These are phyloP conservation scores for Chalcosyrphus nemorum DNA, from an alignment of 2,888 invertebrate species.

Conservation along the genomic window DNA sequence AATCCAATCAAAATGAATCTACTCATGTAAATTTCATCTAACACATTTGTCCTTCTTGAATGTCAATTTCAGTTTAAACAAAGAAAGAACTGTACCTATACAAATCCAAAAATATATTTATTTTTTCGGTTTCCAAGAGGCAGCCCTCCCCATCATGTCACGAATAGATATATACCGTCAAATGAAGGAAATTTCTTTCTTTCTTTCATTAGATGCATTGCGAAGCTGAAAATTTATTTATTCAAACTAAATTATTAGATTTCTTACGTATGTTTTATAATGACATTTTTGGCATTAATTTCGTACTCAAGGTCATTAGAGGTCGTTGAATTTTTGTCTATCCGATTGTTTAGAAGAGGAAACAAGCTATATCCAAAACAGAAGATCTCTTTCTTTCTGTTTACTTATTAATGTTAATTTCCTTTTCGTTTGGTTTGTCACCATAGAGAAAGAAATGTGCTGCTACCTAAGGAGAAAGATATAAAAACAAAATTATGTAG, in stretches of 20 bases:
- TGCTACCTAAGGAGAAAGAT: neutral
- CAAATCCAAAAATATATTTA: constrained; percentile 45
- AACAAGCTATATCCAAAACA: neutral
- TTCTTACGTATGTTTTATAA: neutral
- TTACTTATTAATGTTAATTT: constrained; percentile 28
- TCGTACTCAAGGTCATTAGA: constrained; percentile 69
- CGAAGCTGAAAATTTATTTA: neutral
- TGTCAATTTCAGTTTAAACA: constrained; percentile 53
- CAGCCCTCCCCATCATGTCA: neutral
- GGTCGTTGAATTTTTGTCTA: constrained; percentile 56
- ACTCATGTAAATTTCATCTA: constrained; percentile 15
- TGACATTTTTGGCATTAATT: neutral
- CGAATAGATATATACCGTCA: constrained; percentile 24
- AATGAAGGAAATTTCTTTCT: too few species aligned
- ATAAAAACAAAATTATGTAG: neutral
- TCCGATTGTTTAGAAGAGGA: neutral
- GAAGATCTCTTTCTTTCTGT: constrained; percentile 26
- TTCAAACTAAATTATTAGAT: neutral
- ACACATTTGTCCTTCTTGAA: constrained; percentile 70
- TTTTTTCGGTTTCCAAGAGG: constrained; percentile 9
- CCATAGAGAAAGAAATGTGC: neutral
- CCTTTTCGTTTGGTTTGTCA: constrained; percentile 30
- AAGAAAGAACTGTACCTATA: neutral
- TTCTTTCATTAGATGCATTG: constrained; percentile 28
- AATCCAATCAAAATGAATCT: neutral